Conservation (phyloP, 1,140 invertebrate species). For the Zaprionus gabonicus region DNA sequence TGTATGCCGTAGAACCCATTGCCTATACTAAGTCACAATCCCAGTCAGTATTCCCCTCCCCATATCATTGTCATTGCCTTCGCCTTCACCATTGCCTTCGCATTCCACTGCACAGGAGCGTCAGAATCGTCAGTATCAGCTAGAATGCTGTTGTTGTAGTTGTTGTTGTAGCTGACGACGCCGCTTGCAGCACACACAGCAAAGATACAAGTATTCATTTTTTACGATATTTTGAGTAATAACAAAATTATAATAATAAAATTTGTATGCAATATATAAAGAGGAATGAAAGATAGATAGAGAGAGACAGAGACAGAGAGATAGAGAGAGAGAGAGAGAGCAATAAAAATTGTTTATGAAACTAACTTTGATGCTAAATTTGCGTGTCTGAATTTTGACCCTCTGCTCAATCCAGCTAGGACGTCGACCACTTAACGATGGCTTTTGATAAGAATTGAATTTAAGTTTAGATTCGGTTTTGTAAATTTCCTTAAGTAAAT, state of each 20-base stretch:
- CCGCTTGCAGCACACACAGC: slow-evolving; percentile 9
- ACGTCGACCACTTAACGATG: slow-evolving; percentile 84
- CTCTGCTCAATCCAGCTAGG: slow-evolving; percentile 84
- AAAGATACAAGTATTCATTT: slow-evolving; percentile 8
- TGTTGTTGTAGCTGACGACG: slow-evolving; percentile 47
- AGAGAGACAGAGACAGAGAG: slow-evolving; percentile 59
- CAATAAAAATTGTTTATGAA: slow-evolving; percentile 83
- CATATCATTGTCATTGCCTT: slow-evolving; percentile 17
- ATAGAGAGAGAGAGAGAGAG: slow-evolving; percentile 69
- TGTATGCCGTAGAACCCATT: slow-evolving; percentile 19
- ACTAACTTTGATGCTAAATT: slow-evolving; percentile 85
- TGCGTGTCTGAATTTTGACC: slow-evolving; percentile 85
- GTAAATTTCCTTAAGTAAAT: slow-evolving; percentile 61
- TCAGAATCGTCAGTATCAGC: slow-evolving; percentile 35
- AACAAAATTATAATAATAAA: slow-evolving; percentile 58
- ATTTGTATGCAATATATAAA: slow-evolving; percentile 74
- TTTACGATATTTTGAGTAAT: slow-evolving; percentile 39
- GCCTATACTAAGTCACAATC: slow-evolving; percentile 1
- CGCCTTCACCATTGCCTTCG: slow-evolving; percentile 17
- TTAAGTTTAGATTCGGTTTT: slow-evolving; percentile 55
- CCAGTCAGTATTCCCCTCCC: neutral
- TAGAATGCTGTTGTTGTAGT: slow-evolving; percentile 29
- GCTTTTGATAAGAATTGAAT: slow-evolving; percentile 76
- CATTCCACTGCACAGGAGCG: slow-evolving; percentile 47
- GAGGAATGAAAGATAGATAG: slow-evolving; percentile 37